A percentile compares a stretch with the other conserved stretches of the same genome.
Conservation (phyloP, 2,888 invertebrate genomes). For the Callimorpha dominula region DNA sequence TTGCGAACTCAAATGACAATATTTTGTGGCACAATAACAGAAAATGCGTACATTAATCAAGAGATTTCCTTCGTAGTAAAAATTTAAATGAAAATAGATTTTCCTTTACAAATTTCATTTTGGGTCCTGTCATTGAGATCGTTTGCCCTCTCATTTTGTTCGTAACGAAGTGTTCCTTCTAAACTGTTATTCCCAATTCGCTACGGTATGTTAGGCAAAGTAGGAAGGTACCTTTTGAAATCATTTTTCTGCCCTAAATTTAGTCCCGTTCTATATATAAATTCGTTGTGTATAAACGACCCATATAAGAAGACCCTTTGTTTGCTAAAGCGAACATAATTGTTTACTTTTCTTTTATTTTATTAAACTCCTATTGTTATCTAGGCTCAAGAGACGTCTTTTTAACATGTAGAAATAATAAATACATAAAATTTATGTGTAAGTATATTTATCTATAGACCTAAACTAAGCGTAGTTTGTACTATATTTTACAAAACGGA, state of each 20-base stretch:
- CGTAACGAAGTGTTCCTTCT: slow-evolving; percentile 59
- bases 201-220: slow-evolving; percentile 59
- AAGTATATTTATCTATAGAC: not conserved
- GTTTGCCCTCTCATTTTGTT: slow-evolving; percentile 57
- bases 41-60: slow-evolving; percentile 37
- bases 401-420: not conserved
- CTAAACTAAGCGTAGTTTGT: not conserved
- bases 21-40: slow-evolving; percentile 41
- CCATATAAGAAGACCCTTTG: slow-evolving; percentile 20
- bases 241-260: slow-evolving; percentile 44
- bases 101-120: slow-evolving; percentile 59
- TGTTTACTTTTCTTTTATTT: not conserved
- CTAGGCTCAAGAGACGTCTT: not conserved
- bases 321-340: slow-evolving; percentile 5
- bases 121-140: slow-evolving; percentile 53
- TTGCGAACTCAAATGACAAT: slow-evolving; percentile 41
- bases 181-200: slow-evolving; percentile 62
- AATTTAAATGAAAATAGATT: slow-evolving; percentile 51
- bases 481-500: no score
- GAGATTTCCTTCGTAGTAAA: slow-evolving; percentile 35
- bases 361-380: not conserved
- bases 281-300: slow-evolving; percentile 39
- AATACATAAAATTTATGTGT: not conserved
- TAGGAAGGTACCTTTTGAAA: slow-evolving; percentile 48
- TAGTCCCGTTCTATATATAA: slow-evolving; percentile 39